Percentiles rank a stretch among this genome's conserved stretches.
phyloP scores from a whole-genome alignment of 2,888 invertebrate species.

The Synergus gifuensis region DNA sequence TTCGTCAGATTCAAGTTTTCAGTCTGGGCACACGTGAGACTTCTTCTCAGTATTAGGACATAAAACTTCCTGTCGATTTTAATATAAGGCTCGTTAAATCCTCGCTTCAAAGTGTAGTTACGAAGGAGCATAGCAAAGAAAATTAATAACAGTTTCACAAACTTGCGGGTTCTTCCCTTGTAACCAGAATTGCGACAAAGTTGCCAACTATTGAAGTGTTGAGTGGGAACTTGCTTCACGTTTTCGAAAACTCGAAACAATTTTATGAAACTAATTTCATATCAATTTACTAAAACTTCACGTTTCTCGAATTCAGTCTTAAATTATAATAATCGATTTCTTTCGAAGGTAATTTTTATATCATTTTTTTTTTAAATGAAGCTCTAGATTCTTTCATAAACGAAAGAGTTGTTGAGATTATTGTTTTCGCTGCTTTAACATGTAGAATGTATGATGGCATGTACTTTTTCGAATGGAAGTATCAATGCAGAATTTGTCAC shows the following conservation, averaged over 20 bases:
- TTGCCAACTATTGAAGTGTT: constrained; percentile 17
- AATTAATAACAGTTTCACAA: constrained; percentile 53
- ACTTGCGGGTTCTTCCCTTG: constrained; percentile 8
- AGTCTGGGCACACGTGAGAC: constrained; percentile 26
- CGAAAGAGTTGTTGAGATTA: no score
- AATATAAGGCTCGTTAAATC: constrained; percentile 36
- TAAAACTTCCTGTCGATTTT: neutral
- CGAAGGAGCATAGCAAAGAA: constrained; percentile 48
- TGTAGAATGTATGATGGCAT: neutral
- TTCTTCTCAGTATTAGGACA: neutral
- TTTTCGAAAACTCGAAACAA: neutral
- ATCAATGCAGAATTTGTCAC: neutral
- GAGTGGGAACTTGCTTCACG: neutral
- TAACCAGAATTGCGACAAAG: constrained; percentile 14
- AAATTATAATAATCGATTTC: neutral
- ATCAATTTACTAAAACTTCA: neutral
- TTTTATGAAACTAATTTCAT: constrained; percentile 12
- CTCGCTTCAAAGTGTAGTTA: constrained; percentile 15
- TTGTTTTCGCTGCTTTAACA: neutral
- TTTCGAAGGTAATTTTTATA: no score
- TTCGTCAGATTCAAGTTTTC: constrained; percentile 12
- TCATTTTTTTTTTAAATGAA: no score
- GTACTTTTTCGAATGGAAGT: neutral
- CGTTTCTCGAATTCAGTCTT: neutral
- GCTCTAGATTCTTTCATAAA: no score